Percentiles rank a stretch among this genome's conserved stretches.
These are phyloP conservation scores for Danionella cerebrum DNA, from an alignment of 2,113 vertebrate species.

Conservation along the genomic window DNA sequence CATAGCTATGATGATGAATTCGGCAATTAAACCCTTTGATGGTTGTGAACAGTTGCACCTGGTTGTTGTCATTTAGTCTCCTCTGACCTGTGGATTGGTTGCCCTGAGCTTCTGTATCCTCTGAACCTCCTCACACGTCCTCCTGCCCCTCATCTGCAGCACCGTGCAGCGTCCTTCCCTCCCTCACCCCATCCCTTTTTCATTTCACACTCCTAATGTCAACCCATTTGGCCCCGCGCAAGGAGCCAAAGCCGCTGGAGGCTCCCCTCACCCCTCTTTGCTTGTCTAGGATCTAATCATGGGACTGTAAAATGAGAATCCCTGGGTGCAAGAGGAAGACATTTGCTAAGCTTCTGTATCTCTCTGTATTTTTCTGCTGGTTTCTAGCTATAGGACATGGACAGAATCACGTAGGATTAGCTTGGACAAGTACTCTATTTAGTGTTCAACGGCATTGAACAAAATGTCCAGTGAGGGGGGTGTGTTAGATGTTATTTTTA, in stretches of 20 bases:
- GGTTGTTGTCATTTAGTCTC: constrained; percentile 81
- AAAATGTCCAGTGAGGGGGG: background rate
- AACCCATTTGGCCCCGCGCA: constrained; percentile 39
- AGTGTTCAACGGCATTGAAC: too few species aligned
- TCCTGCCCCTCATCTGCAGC: constrained; percentile 48
- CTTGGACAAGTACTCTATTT: too few species aligned
- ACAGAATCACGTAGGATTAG: too few species aligned
- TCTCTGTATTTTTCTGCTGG: background rate
- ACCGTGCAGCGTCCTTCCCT: constrained; percentile 41
- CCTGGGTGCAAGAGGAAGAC: constrained; percentile 59
- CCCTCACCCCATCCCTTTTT: background rate
- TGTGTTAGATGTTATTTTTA: background rate
- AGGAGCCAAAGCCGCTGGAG: constrained; percentile 54
- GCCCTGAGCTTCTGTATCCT: constrained; percentile 76
- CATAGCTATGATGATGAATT: too few species aligned
- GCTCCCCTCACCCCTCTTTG: constrained; percentile 57
- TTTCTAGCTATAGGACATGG: background rate
- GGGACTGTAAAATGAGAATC: constrained; percentile 59
- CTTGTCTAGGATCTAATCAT: constrained; percentile 66
- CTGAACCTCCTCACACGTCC: constrained; percentile 41
- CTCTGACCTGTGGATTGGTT: constrained; percentile 69
- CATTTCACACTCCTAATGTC: constrained; percentile 52
- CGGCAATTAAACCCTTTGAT: constrained; percentile 43
- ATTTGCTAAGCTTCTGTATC: constrained; percentile 67
- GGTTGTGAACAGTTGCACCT: constrained; percentile 75